Evolutionary conservation across 2,113 vertebrate genomes (phyloP), one percentile per base, ranked within the genome.

Genomic region (Erythrocercus mccallii): DNA sequence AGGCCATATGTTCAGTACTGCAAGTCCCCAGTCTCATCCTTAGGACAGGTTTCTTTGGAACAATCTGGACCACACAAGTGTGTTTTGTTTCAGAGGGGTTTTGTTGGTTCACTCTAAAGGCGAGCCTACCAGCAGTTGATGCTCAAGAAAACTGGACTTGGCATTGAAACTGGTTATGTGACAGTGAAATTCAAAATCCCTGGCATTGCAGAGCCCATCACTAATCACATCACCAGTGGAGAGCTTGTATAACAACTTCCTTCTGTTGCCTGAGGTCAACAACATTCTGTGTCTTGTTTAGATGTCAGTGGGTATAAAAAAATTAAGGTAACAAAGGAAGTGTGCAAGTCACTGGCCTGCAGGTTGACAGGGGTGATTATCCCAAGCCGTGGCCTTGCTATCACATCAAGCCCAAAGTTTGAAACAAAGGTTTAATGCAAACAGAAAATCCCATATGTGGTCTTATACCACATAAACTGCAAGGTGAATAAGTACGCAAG

Each of bases 391-490:
- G 6, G 6, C 15, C 47, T 54, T 58, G 15, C 25, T 58, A 15
- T 77, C 17, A 72, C 10, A 35, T 37, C 31, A 50, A 71, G 53
- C 31, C 0, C 15, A 31, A 89, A 76, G 17, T 51, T 22, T 48
- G 50, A 86, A 73, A 4, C 5, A 76, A n/a, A 79, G 53, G 51
- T 50, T 20, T 48, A 40, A 45, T 23, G 18, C 3, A 72, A 89
- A 70, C 2, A 3, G 37, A 65, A 82, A 77, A 72, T 37, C 9
- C 24, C 9, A 28, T n/a, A 48, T 0, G 0, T 64, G 6, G 4
- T 22, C 11, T 61, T 70, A 60, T 13, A 4, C 7, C 4, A 7
- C 4, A 7, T 37, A 48, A 84, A 6, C 17, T 71, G 4, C 40
- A 81, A 70, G 9, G 11, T 47, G 19, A 69, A 86, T 15, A 60